Conservation (phyloP, 2,113 vertebrate genomes). For the Centrocercus urophasianus region DNA sequence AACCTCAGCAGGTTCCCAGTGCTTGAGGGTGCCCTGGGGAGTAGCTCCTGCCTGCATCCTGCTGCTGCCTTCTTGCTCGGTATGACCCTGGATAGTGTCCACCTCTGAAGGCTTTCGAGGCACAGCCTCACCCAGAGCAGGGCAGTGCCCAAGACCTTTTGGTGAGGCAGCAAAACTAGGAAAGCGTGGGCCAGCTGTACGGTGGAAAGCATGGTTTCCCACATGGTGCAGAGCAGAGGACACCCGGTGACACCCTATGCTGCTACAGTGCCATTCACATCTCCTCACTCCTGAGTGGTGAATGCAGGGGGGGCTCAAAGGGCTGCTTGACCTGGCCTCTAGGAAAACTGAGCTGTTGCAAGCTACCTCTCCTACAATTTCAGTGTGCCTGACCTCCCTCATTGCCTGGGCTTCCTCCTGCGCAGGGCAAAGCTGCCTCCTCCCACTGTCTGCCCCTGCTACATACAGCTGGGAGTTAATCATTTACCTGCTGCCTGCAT, state of each 20-base stretch:
- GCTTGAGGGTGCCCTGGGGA: not conserved
- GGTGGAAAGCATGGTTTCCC: not conserved
- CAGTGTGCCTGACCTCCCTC: not conserved
- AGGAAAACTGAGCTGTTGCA: not conserved
- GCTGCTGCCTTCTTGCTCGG: not conserved
- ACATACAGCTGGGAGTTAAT: constrained; percentile 17
- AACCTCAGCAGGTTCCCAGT: not conserved
- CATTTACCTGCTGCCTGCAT: constrained; percentile 33
- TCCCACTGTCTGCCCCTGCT: not conserved
- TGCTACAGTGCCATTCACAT: not conserved
- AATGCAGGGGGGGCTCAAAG: not conserved
- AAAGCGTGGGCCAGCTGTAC: not conserved
- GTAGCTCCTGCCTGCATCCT: not conserved
- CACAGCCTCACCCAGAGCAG: not conserved
- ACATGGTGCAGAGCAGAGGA: not conserved
- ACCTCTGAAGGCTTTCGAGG: not conserved
- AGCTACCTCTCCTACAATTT: not conserved
- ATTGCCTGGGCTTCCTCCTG: not conserved
- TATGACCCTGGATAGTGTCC: not conserved
- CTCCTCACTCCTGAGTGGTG: not conserved
- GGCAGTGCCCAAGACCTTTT: not conserved
- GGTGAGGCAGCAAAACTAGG: not conserved
- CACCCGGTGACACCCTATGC: not conserved
- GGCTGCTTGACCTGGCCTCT: not conserved
- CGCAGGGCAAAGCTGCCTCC: not conserved